Evolutionary conservation across 1,140 invertebrate genomes (phyloP).

Genomic region (Zophobas morio): DNA sequence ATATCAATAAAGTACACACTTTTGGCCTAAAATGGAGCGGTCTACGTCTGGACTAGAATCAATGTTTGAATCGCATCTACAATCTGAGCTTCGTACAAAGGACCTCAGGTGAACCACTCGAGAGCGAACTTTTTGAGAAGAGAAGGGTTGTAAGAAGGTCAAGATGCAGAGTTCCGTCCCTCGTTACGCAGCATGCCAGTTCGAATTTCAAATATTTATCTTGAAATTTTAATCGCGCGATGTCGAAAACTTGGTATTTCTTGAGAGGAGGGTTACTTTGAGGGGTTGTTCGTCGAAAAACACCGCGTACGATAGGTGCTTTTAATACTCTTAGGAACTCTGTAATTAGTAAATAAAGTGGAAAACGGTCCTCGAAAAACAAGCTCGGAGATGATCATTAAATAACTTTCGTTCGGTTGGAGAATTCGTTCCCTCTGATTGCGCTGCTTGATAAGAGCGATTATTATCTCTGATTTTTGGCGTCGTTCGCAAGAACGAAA

Average conservation of each 20-base stretch:
- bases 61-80: no score
- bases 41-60: no score
- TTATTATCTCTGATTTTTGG: constrained; percentile 1
- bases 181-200: constrained; percentile 5
- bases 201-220: constrained; percentile 32
- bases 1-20: no score
- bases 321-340: constrained; percentile 39
- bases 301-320: constrained; percentile 30
- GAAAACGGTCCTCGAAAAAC: constrained; percentile 39
- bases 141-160: constrained; percentile 48
- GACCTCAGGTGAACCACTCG: constrained; percentile 3
- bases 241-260: constrained; percentile 31
- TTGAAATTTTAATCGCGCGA: constrained; percentile 26
- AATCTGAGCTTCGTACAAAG: background rate
- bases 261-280: constrained; percentile 22
- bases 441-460: background rate
- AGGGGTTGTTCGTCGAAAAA: constrained; percentile 14
- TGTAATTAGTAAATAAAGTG: constrained; percentile 43
- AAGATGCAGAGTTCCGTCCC: constrained; percentile 14
- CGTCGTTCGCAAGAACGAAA: background rate
- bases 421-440: constrained; percentile 18
- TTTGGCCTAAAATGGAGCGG: no score
- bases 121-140: constrained; percentile 11
- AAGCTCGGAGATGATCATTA: constrained; percentile 32
- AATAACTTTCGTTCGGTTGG: constrained; percentile 33